Conservation (phyloP, 2,888 invertebrate species). For the Ariolimax columbianus region DNA sequence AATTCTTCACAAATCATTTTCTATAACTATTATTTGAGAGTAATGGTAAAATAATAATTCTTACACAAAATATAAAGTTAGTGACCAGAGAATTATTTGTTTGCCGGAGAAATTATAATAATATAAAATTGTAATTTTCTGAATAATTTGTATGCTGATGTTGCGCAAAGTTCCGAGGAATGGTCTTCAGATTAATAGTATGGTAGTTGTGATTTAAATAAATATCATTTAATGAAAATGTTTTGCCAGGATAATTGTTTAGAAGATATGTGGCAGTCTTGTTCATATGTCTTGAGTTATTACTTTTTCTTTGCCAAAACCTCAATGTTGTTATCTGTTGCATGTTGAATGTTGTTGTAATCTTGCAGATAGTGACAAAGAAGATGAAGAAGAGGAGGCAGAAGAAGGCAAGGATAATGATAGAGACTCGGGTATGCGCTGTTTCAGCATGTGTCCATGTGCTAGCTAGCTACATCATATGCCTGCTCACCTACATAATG, state of each 20-base stretch:
- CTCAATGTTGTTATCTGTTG: slow-evolving; percentile 45
- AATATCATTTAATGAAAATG: neutral
- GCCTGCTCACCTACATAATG: no score
- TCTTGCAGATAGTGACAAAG: slow-evolving; percentile 59
- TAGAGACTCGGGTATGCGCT: slow-evolving; percentile 61
- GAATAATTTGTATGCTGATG: no score
- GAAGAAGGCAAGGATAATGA: slow-evolving; percentile 59
- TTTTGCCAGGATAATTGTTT: neutral
- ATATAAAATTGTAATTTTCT: no score
- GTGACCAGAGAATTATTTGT: no score
- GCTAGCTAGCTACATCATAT: no score
- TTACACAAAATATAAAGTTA: no score
- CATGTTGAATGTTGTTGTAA: slow-evolving; percentile 56
- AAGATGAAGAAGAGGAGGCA: slow-evolving; percentile 58
- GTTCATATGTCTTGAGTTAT: neutral
- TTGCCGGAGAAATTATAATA: no score
- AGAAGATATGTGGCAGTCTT: slow-evolving; percentile 4
- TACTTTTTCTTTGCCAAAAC: neutral
- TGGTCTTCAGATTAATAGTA: neutral
- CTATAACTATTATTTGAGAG: no score
- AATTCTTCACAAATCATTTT: no score
- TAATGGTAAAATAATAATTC: no score
- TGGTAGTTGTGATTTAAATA: neutral
- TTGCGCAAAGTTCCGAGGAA: no score
- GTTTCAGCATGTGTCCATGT: neutral